Percentiles rank a stretch among this genome's conserved stretches.
Evolutionary conservation across 2,888 invertebrate genomes (phyloP).

Genomic region (Conops quadrifasciatus): DNA sequence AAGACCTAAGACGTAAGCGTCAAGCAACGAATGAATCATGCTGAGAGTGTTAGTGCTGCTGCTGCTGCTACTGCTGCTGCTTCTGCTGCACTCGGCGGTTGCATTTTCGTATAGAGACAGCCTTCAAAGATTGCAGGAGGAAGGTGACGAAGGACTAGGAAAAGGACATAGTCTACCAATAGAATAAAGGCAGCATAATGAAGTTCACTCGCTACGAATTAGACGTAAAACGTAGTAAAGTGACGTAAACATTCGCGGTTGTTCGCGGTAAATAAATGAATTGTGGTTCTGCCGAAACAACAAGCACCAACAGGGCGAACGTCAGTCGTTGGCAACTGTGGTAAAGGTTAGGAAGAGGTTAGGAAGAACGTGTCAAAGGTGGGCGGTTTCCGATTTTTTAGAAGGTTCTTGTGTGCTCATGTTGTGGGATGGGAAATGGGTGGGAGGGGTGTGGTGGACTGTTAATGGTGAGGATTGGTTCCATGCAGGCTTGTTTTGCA

Average conservation of each 20-base stretch:
- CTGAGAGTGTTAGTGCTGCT: too few relatives aligned
- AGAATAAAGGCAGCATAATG: neutral
- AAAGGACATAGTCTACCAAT: too few relatives aligned
- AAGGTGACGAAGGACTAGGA: too few relatives aligned
- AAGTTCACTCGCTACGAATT: neutral
- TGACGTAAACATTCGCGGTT: neutral
- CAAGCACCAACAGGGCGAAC: neutral
- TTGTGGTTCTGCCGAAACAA: neutral
- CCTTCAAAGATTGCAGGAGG: too few relatives aligned
- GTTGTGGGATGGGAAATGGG: neutral
- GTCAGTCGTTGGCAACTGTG: neutral
- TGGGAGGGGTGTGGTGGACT: neutral
- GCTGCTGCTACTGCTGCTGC: neutral
- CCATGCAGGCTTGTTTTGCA: neutral
- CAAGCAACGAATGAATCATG: neutral
- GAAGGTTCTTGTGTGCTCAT: too few relatives aligned
- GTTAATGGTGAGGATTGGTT: neutral
- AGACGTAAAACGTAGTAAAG: slow-evolving; percentile 7
- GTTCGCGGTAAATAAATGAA: neutral
- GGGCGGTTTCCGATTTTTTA: neutral
- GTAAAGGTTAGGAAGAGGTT: neutral
- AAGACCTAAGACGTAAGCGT: too few relatives aligned
- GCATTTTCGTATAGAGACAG: neutral
- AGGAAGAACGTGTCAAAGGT: neutral
- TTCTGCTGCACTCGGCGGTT: neutral